Percentiles rank a stretch among this genome's conserved stretches.
These are phyloP conservation scores for Glaucidium brasilianum DNA, from an alignment of 2,113 vertebrate genomes.

Conservation along the genomic window DNA sequence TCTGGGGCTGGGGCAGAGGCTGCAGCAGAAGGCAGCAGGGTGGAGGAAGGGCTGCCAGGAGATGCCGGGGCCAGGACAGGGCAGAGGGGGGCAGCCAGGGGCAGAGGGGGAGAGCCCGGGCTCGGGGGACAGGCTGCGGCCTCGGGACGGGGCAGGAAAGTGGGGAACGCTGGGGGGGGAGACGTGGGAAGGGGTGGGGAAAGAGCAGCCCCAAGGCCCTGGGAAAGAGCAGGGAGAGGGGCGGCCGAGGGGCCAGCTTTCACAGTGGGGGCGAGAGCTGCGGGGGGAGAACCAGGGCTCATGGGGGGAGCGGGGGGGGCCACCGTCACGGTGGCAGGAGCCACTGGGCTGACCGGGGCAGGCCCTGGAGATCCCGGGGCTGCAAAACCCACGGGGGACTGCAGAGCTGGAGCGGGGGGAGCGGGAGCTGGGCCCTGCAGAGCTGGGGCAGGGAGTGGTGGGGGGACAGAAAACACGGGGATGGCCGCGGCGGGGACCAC, in stretches of 20 bases:
- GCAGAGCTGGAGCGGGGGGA: background rate
- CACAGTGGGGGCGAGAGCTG: slow-evolving; percentile 55
- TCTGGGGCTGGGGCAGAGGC: background rate
- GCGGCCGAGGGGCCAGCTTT: slow-evolving; percentile 6
- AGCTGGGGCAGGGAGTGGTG: background rate
- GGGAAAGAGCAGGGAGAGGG: background rate
- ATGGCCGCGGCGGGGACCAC: background rate
- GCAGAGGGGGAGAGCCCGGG: background rate
- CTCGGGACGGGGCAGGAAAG: background rate
- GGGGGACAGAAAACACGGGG: background rate
- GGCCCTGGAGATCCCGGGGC: slow-evolving; percentile 1
- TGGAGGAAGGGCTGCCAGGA: background rate
- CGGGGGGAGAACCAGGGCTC: slow-evolving; percentile 29
- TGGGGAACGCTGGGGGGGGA: background rate
- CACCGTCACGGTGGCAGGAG: background rate
- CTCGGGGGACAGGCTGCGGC: background rate
- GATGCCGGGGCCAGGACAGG: background rate
- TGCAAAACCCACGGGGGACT: background rate
- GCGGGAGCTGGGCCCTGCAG: background rate
- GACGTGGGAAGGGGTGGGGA: background rate
- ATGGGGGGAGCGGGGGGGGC: accelerated
- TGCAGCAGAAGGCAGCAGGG: background rate
- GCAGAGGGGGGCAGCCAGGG: background rate
- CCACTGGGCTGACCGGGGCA: background rate
- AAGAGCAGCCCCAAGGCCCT: background rate